phyloP scores from a whole-genome alignment of 2,113 vertebrate genomes.

The Polypterus bichir region DNA sequence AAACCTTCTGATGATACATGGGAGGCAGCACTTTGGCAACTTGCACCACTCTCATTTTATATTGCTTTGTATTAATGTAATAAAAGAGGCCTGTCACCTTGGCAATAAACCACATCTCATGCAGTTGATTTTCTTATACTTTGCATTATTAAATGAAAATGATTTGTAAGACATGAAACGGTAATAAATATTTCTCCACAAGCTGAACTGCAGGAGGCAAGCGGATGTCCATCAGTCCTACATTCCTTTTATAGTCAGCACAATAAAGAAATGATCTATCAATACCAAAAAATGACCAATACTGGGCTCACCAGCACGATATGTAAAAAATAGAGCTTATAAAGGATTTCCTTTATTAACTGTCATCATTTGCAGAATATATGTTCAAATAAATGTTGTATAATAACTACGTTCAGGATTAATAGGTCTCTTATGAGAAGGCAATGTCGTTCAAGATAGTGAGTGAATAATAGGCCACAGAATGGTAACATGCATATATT shows the following conservation, averaged over 20 bases:
- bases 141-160: slow-evolving; percentile 33
- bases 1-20: too few relatives aligned
- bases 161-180: slow-evolving; percentile 15
- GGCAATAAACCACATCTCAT: slow-evolving; percentile 21
- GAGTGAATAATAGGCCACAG: slow-evolving; percentile 83
- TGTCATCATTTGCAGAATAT: slow-evolving; percentile 84
- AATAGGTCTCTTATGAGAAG: slow-evolving; percentile 77
- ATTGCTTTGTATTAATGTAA: slow-evolving; percentile 16
- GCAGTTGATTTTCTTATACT: slow-evolving; percentile 22
- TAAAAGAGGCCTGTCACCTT: slow-evolving; percentile 27
- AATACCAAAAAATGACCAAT: slow-evolving; percentile 53
- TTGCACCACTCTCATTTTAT: slow-evolving; percentile 9
- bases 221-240: slow-evolving; percentile 22
- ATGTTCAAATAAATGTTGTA: slow-evolving; percentile 94
- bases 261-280: slow-evolving; percentile 55
- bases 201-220: slow-evolving; percentile 15
- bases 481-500: slow-evolving; percentile 72
- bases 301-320: slow-evolving; percentile 50
- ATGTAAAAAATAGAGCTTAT: slow-evolving; percentile 80
- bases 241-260: slow-evolving; percentile 37
- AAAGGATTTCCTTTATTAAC: slow-evolving; percentile 87
- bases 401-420: slow-evolving; percentile 85
- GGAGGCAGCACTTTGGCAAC: too few relatives aligned
- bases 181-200: slow-evolving; percentile 15
- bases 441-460: slow-evolving; percentile 57